Evolutionary conservation across 2,113 vertebrate genomes (phyloP).

Genomic region (Psilopogon haemacephalus): DNA sequence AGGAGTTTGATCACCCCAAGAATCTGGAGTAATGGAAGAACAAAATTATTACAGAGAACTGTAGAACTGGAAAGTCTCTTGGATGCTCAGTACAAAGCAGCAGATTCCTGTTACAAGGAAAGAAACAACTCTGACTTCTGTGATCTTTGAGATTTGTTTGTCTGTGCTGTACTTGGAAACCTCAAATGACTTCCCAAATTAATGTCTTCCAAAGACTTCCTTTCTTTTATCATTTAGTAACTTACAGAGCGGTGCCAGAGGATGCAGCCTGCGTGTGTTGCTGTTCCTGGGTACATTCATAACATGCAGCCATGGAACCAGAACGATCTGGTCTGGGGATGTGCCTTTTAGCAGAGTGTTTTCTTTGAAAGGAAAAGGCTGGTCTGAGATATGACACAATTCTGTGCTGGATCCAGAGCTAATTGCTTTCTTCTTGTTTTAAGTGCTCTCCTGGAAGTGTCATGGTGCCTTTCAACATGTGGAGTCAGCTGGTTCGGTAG

Average conservation of each 20-base stretch:
- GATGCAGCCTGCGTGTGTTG: neutral
- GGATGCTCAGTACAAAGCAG: neutral
- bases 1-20: neutral
- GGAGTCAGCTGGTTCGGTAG: neutral
- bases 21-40: neutral
- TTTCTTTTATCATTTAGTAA: neutral
- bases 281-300: neutral
- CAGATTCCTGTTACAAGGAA: neutral
- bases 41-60: neutral
- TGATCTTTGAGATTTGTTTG: neutral
- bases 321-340: slow-evolving; percentile 1
- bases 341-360: slow-evolving; percentile 28
- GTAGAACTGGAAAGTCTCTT: neutral
- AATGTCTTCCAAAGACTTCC: neutral
- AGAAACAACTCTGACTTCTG: neutral
- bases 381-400: neutral
- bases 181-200: neutral
- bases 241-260: neutral
- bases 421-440: neutral
- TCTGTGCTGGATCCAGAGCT: neutral
- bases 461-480: neutral
- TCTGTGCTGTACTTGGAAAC: neutral
- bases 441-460: neutral
- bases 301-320: neutral
- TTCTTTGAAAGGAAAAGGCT: neutral